Conservation (phyloP, 1,140 invertebrate species). For the Hirudo medicinalis region DNA sequence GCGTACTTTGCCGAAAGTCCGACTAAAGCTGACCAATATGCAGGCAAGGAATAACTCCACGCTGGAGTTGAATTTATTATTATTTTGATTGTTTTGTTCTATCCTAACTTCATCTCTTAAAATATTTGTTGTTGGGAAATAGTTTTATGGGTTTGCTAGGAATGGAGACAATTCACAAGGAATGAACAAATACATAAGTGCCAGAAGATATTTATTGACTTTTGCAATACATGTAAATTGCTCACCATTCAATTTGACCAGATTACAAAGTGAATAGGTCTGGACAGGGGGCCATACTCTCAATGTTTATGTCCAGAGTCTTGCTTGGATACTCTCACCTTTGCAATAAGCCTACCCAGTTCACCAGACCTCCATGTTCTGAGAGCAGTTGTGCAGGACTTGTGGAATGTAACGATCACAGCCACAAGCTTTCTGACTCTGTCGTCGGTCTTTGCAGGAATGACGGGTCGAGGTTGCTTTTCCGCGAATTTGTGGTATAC, state of each 20-base stretch:
- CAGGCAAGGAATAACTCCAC: not conserved
- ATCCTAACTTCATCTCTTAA: no score
- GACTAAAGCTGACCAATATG: slow-evolving; percentile 19
- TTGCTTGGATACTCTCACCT: slow-evolving; percentile 8
- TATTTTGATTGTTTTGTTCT: not conserved
- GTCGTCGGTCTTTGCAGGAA: slow-evolving; percentile 17
- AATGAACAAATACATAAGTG: no score
- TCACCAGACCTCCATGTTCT: not conserved
- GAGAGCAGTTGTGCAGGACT: not conserved
- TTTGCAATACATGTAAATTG: no score
- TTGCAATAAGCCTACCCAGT: not conserved
- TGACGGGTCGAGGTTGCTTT: not conserved
- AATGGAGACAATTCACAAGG: no score
- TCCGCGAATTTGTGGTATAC: slow-evolving; percentile 19
- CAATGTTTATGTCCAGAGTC: slow-evolving; percentile 13
- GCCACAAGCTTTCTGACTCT: slow-evolving; percentile 11
- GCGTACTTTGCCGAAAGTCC: slow-evolving; percentile 18
- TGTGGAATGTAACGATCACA: not conserved
- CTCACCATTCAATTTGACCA: not conserved
- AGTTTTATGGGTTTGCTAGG: no score
- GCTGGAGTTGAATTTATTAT: not conserved
- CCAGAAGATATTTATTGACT: no score
- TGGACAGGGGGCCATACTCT: not conserved
- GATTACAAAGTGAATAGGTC: not conserved
- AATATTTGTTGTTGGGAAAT: no score